Evolutionary conservation across 1,140 invertebrate species (phyloP), one percentile per base, ranked within the genome.

Genomic region (Antheraea mylitta): DNA sequence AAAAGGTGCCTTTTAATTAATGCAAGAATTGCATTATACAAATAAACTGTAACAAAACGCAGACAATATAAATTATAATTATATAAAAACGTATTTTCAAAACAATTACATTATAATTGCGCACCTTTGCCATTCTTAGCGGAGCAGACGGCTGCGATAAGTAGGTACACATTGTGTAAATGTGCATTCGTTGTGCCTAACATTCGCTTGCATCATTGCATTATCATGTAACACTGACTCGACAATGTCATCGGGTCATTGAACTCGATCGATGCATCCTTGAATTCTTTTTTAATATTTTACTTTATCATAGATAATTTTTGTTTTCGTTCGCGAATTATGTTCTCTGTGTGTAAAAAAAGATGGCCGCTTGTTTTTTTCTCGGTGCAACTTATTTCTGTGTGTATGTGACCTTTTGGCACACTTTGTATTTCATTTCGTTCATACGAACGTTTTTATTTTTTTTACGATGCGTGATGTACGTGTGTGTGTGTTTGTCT

Each of bases 201-300:
- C 19, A 61, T 67, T 64, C 62, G 79, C 72, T 86, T 85, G 83
- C 87, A 85, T 88, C 86, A 87, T 53, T 53, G 45, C 45, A 53
- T 77, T 64, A 73, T 70, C 67, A 77, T 82, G 79, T 82, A 80
- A 80, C 45, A 53, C 45, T 16, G 45, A 53, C 45, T 53, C 70
- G 75, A 68, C 89, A 91, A 91, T 89, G 87, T 91, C 89, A 89
- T 75, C 68, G 70, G 89, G 74, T 64, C 85, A 70, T 79, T 90
- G 89, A 90, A 90, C 89, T 73, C 70, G 70, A 11, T 3, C 53
- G 58, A 18, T 66, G 72, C 71, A 84, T 86, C 86, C 85, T 87
- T 89, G 83, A 84, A 83, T 65, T 80, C 80, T 72, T 79, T 72
- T 70, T 75, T 70, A 72, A 77, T 73, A 71, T 83, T 80, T 79